phyloP scores from a whole-genome alignment of 2,888 invertebrate genomes.

The Drosophila percnosoma region DNA sequence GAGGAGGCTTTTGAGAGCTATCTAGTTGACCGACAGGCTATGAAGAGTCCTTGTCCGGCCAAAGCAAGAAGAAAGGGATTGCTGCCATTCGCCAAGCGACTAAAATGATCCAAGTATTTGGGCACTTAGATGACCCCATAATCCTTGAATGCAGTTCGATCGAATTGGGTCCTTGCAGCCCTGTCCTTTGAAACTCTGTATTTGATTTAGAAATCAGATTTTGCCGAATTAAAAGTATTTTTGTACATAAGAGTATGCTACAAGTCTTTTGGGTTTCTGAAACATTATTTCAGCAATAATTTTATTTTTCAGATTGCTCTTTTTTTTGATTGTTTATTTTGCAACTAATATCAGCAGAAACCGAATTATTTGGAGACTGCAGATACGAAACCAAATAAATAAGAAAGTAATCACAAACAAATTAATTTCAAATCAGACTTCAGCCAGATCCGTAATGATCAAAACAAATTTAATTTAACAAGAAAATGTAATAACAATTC shows the following conservation, averaged over 20 bases:
- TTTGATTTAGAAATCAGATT: no score
- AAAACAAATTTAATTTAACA: constrained; percentile 20
- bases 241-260: not conserved
- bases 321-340: not conserved
- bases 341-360: not conserved
- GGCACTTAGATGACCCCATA: not conserved
- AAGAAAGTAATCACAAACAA: constrained; percentile 17
- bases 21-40: not conserved
- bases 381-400: not conserved
- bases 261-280: not conserved
- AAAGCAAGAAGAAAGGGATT: no score
- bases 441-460: constrained; percentile 5
- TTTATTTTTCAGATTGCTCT: not conserved
- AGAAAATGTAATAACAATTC: not conserved
- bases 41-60: no score
- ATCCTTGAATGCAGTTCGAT: not conserved
- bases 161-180: not conserved
- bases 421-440: constrained; percentile 26
- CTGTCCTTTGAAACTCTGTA: no score
- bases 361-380: not conserved
- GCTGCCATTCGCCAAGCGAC: no score
- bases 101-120: not conserved
- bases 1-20: not conserved
- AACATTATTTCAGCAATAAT: not conserved
- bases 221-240: not conserved